Conservation (phyloP, 1,140 invertebrate species). For the Teleopsis dalmanni region DNA sequence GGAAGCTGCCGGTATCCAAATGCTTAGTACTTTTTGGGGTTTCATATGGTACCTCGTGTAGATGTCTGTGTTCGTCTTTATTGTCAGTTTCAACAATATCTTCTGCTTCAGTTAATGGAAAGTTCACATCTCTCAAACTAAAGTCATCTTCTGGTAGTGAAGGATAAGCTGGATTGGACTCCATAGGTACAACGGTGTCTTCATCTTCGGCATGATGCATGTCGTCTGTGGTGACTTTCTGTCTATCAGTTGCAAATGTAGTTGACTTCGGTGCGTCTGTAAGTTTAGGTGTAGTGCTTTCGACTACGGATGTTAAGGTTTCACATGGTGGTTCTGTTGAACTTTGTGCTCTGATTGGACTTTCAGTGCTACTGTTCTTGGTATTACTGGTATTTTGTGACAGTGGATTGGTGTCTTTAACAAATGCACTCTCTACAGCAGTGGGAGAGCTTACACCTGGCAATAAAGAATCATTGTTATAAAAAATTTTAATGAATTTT, state of each 20-base stretch:
- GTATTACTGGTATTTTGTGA: neutral
- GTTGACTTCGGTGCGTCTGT: neutral
- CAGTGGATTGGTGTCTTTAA: no score
- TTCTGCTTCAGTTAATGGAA: conserved; percentile 29
- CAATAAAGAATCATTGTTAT: neutral
- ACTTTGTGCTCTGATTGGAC: neutral
- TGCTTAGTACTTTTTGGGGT: conserved; percentile 19
- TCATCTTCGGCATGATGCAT: conserved; percentile 32
- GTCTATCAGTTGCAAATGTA: neutral
- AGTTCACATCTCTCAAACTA: conserved; percentile 35
- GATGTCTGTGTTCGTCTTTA: conserved; percentile 28
- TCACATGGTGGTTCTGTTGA: neutral
- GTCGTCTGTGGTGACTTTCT: neutral
- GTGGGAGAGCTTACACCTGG: neutral
- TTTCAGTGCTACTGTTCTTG: neutral
- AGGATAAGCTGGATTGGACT: conserved; percentile 39
- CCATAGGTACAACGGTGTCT: conserved; percentile 32
- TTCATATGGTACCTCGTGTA: conserved; percentile 16
- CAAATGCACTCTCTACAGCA: neutral
- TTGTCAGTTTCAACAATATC: conserved; percentile 24
- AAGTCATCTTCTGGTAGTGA: conserved; percentile 39
- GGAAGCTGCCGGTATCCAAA: conserved; percentile 10
- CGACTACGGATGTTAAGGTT: neutral
- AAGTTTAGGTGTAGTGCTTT: neutral
- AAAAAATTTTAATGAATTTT: neutral